Conservation (phyloP, 1,140 invertebrate genomes). For the Caenorhabditis elegans region WBcel235 BX284603.4:12992001-12992500, state of each 20-base stretch:
- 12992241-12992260: not conserved
- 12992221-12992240: not conserved
- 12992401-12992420: not conserved
- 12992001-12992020: not conserved
- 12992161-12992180: not conserved
- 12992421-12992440: too few relatives aligned
- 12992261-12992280: not conserved
- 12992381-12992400: not conserved
- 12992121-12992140: not conserved
- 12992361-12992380: not conserved
- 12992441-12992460: too few relatives aligned
- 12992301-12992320: not conserved
- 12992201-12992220: not conserved
- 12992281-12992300: not conserved
- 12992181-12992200: not conserved
- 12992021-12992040: not conserved
- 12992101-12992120: not conserved
- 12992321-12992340: not conserved
- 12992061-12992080: not conserved
- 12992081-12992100: not conserved
- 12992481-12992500: too few relatives aligned
- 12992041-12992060: too few relatives aligned
- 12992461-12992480: not conserved
- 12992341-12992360: conserved; percentile 2
- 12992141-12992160: not conserved